phyloP scores from a whole-genome alignment of 2,888 invertebrate genomes.

The Melanargia galathea region DNA sequence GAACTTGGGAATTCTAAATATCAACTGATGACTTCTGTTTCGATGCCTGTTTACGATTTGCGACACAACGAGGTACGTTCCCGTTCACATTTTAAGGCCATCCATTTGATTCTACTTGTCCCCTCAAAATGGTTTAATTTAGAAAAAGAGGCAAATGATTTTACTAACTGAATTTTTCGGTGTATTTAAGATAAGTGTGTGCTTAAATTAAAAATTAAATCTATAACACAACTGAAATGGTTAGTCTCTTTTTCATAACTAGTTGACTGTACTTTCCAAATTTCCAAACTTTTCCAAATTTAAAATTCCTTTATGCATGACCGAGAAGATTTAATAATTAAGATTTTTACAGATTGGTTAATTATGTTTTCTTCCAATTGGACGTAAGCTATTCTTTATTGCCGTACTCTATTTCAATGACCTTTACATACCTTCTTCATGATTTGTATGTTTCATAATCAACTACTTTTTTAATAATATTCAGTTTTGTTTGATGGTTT shows the following conservation, averaged over 20 bases:
- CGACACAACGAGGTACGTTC: slow-evolving; percentile 90
- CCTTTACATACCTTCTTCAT: slow-evolving; percentile 37
- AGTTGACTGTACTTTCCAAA: slow-evolving; percentile 45
- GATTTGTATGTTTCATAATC: slow-evolving; percentile 46
- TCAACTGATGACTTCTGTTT: slow-evolving; percentile 95
- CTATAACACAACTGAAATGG: background rate
- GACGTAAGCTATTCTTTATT: slow-evolving; percentile 69
- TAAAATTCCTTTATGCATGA: slow-evolving; percentile 65
- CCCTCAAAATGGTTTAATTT: slow-evolving; percentile 40
- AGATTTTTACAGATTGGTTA: slow-evolving; percentile 74
- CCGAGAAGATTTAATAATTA: slow-evolving; percentile 53
- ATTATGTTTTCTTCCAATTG: slow-evolving; percentile 66
- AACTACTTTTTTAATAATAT: slow-evolving; percentile 73
- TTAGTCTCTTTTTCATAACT: slow-evolving; percentile 48
- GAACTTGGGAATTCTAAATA: slow-evolving; percentile 85
- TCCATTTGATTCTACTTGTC: slow-evolving; percentile 37
- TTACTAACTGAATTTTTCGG: slow-evolving; percentile 34
- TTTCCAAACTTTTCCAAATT: slow-evolving; percentile 58
- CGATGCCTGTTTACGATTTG: slow-evolving; percentile 95
- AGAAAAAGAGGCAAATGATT: slow-evolving; percentile 40
- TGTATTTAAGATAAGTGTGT: too few species aligned
- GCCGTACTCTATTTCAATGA: slow-evolving; percentile 34
- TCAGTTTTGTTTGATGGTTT: slow-evolving; percentile 83
- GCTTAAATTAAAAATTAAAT: background rate
- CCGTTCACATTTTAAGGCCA: slow-evolving; percentile 7